These are phyloP conservation scores for Oedothorax gibbosus DNA, from an alignment of 1,140 invertebrate genomes.

Conservation along the genomic window DNA sequence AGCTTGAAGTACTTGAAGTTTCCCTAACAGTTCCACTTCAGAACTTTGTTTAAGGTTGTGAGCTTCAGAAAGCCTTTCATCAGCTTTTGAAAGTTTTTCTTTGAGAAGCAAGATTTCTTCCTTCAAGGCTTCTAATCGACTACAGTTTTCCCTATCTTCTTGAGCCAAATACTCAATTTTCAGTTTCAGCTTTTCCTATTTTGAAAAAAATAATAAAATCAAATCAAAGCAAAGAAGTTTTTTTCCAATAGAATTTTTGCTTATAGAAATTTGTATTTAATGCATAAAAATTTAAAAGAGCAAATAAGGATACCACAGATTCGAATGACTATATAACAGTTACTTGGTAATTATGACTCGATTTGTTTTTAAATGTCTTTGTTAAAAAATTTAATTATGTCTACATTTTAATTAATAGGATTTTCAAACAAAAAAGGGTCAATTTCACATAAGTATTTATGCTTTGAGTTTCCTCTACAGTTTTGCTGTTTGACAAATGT, in stretches of 20 bases:
- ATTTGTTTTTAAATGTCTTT: too few species aligned
- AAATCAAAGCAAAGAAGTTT: not conserved
- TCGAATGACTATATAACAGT: too few species aligned
- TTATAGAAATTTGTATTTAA: not conserved
- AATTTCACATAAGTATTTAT: too few species aligned
- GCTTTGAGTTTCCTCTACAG: too few species aligned
- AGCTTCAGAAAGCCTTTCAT: slow-evolving; percentile 28
- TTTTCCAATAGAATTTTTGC: not conserved
- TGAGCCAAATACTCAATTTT: slow-evolving; percentile 63
- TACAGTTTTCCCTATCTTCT: slow-evolving; percentile 64
- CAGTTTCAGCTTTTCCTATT: slow-evolving; percentile 34
- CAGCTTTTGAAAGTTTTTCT: slow-evolving; percentile 42
- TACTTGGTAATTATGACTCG: too few species aligned
- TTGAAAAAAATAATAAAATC: not conserved
- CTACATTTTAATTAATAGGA: too few species aligned
- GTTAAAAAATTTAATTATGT: too few species aligned
- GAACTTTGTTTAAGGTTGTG: slow-evolving; percentile 3
- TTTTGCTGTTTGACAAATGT: too few species aligned
- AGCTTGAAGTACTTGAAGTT: slow-evolving; percentile 62
- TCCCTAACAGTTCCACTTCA: slow-evolving; percentile 42
- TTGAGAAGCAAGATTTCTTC: slow-evolving; percentile 69
- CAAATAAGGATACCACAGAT: too few species aligned
- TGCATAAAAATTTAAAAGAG: not conserved
- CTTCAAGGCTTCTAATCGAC: slow-evolving; percentile 16
- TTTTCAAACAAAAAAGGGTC: too few species aligned